Evolutionary conservation across 2,888 invertebrate genomes (phyloP).

Genomic region (Stictocephala bisonia): DNA sequence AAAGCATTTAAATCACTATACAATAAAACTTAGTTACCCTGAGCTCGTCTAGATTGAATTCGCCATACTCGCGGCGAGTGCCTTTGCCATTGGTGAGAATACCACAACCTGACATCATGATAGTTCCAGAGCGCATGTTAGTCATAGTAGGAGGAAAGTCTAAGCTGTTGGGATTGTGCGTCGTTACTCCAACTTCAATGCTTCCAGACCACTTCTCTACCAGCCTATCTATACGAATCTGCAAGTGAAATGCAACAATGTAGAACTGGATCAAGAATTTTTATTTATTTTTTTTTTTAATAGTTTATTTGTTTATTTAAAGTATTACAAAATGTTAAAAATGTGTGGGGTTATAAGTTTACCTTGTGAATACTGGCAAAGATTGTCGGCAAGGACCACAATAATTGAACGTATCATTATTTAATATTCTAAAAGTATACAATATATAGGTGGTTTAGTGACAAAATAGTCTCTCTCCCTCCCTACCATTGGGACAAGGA

Average conservation of each 20-base stretch:
- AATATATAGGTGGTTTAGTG: too few species aligned
- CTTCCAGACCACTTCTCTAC: constrained; percentile 97
- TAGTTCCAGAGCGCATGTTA: constrained; percentile 83
- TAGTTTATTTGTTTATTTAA: too few species aligned
- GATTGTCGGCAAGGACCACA: too few species aligned
- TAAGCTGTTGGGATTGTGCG: constrained; percentile 89
- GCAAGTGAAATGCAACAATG: constrained; percentile 56
- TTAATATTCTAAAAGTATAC: neutral
- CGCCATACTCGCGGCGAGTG: constrained; percentile 90
- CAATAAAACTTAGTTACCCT: constrained; percentile 72
- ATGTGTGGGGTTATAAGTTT: too few species aligned
- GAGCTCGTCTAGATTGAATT: constrained; percentile 93
- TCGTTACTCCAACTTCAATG: constrained; percentile 93
- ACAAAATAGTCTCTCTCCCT: neutral
- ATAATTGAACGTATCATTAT: too few species aligned
- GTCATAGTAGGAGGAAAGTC: constrained; percentile 98
- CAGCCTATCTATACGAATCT: constrained; percentile 90
- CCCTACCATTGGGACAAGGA: too few species aligned
- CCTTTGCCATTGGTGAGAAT: constrained; percentile 97
- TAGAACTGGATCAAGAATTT: neutral
- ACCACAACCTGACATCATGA: constrained; percentile 98
- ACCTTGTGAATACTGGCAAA: too few species aligned
- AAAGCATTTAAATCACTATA: too few species aligned
- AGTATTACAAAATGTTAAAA: too few species aligned
- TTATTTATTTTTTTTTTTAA: too few species aligned